phyloP scores from a whole-genome alignment of 2,797 vertebrate genomes.

The Enteromius fasciolatus region DNA sequence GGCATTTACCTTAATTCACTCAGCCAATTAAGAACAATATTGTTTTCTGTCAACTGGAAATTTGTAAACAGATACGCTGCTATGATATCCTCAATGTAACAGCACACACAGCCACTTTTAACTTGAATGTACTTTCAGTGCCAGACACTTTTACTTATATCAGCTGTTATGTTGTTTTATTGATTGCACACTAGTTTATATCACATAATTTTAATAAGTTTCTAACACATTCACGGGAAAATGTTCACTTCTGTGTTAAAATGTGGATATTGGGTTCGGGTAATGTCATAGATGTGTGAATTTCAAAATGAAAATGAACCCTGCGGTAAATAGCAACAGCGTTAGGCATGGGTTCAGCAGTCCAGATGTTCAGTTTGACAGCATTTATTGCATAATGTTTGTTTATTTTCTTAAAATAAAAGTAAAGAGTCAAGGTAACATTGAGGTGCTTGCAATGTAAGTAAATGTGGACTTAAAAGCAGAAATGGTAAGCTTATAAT shows the following conservation, averaged over 20 bases:
- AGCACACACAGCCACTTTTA: background rate
- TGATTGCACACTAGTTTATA: background rate
- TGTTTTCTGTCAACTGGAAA: background rate
- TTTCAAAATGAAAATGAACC: background rate
- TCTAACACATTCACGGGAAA: background rate
- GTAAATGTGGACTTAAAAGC: background rate
- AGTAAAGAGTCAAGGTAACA: too few relatives aligned
- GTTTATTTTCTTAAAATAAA: background rate
- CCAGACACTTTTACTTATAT: background rate
- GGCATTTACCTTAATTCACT: slow-evolving; percentile 41
- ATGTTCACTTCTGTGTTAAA: background rate
- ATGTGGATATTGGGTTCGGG: background rate
- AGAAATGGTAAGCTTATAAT: background rate
- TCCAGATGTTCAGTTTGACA: background rate
- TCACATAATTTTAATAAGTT: background rate
- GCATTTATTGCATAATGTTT: background rate
- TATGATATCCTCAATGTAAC: background rate
- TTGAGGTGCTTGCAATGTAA: too few relatives aligned
- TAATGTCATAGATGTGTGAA: background rate
- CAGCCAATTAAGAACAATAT: slow-evolving; percentile 22
- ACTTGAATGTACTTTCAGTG: background rate
- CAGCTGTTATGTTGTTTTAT: background rate
- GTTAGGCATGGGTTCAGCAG: background rate
- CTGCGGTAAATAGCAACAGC: background rate
- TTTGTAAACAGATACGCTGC: slow-evolving; percentile 7